phyloP scores from a whole-genome alignment of 1,140 invertebrate species.

The Popillia japonica region DNA sequence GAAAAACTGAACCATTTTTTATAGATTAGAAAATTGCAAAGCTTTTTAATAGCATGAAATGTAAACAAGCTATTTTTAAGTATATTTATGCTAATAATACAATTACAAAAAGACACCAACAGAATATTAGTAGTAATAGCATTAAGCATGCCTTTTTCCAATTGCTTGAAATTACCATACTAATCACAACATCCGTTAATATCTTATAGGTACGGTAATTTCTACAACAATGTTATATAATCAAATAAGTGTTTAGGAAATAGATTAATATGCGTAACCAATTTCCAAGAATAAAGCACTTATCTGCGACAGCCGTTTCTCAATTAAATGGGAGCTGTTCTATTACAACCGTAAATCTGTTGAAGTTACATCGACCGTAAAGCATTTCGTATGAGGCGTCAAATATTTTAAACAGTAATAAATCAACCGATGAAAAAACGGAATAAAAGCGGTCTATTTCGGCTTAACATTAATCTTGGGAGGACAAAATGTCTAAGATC shows the following conservation, averaged over 20 bases:
- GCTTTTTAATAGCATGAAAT: too few relatives aligned
- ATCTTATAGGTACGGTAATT: background rate
- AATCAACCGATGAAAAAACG: background rate
- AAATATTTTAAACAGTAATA: conserved; percentile 3
- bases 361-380: background rate
- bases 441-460: background rate
- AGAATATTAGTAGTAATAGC: too few relatives aligned
- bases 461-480: background rate
- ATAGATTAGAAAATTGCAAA: too few relatives aligned
- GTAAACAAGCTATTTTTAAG: too few relatives aligned
- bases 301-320: background rate
- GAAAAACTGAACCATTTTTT: too few relatives aligned
- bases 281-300: background rate
- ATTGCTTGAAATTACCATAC: background rate
- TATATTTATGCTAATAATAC: too few relatives aligned
- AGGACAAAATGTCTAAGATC: background rate
- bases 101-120: too few relatives aligned
- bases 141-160: too few relatives aligned
- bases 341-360: background rate
- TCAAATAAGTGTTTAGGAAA: background rate
- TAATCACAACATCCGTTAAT: background rate
- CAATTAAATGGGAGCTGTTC: background rate
- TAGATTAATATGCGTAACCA: background rate
- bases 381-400: conserved; percentile 4
- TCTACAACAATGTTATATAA: background rate